Evolutionary conservation across 2,113 vertebrate species (phyloP), one percentile per base, ranked within the genome.

Genomic region (Suricata suricatta): DNA sequence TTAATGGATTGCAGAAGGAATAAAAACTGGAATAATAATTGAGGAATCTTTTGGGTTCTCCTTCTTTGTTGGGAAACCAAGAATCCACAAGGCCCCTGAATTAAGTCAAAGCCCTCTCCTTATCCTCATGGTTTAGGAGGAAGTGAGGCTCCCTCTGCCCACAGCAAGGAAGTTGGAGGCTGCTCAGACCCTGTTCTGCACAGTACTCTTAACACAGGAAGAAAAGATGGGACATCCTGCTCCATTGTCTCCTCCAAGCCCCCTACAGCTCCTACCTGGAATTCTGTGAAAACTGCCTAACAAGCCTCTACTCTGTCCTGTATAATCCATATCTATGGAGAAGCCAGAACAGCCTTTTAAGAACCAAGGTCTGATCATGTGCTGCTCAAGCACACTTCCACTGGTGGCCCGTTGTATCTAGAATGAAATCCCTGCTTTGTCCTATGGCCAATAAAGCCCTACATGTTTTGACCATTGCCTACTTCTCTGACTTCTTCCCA

Each of bases 1-100:
- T 84, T 96, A 90, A 96, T 85, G 77, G 72, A 66, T 68, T 80
- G 27, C 94, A 96, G 96, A 96, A 96, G 80, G 96, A 98, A 69
- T 35, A 68, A 77, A 91, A 95, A 68, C 90, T 89, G 38, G 52
- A 85, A 95, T 95, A 80, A 63, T 76, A 60, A 76, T 79, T 29
- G 76, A 90, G 44, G 96, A 95, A 81, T 93, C 71, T 88, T 95
- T 92, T 47, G 76, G 57, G 71, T 86, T 66, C 11, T 47, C 21
- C 77, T 35, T 93, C 41, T 77, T 54, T 25, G n/a, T 95, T 90
- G 47, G 92, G 72, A 97, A 95, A 25, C 54, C 15, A 54, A 54
- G 76, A 76, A 87, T 76, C 79, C 19, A 90, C 35, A 80, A 38
- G n/a, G 74, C 41, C 35, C 17, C 52, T 8, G 16, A 31, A 71